Base-by-base conservation (phyloP, 2,113 vertebrate species). In the Phycodurus eques region DNA sequence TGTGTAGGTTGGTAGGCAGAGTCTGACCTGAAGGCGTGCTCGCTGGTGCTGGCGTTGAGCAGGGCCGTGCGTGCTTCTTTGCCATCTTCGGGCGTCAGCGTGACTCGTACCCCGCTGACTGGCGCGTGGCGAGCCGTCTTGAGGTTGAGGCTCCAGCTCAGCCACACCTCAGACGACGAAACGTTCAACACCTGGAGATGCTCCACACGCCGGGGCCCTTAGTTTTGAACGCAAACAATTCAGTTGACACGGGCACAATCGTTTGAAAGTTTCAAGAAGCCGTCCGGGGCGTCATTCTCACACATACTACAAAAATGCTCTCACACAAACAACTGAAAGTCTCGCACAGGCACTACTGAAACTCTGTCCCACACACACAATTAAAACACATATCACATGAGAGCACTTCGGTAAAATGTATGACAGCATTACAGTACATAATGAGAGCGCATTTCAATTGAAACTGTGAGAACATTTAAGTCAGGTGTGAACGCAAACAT, bases 131-230 rank as follows among this genome's bases (percentile, higher is more conserved):
- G 94, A 71, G 92, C 88, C 4, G 78, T 88, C 87, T 95, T 94
- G 27, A 98, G 88, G 77, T 95, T 94, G 22, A 98, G 88, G 76
- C 94, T 84, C 98, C 98, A 99, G 0, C 87, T 91, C 80, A 98
- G 91, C 44, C 94, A 94, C 74, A 96, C 93, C 81, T 95, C 72
- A 4, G 92, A 94, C 72, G 96, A 94, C 0, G 96, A 94, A 75
- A 95, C 93, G 0, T 97, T 96, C 51, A 81, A 88, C 82, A 95
- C 92, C 80, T 95, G 92, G 67, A 98, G 92, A 84, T 95, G 92
- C 88, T 98, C 96, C 68, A 94, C 93, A 20, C 92, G 91, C 51
- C 84, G 94, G 20, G 97, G 97, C 74, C 96, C 97, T 99, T 43
- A 6, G 42, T 65, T 22, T 9, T 9, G 43, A 71, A 74, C 12